These are phyloP conservation scores for Patella caerulea DNA, from an alignment of 2,888 invertebrate genomes.

Conservation along the genomic window DNA sequence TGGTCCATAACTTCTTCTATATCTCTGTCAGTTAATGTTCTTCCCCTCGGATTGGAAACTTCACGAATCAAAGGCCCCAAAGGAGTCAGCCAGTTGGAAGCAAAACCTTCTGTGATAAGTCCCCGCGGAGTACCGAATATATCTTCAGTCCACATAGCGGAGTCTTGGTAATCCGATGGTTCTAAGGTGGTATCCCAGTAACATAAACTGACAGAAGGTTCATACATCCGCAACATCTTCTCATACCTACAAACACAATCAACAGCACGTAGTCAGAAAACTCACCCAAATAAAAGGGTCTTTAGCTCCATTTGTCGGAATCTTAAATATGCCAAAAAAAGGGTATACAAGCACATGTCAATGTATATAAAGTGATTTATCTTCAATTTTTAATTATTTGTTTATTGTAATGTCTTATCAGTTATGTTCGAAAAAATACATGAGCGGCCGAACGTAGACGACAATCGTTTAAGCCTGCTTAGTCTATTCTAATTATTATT, in stretches of 20 bases:
- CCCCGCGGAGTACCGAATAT: constrained; percentile 57
- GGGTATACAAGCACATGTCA: too few species aligned
- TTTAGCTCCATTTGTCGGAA: too few species aligned
- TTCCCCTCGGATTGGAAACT: constrained; percentile 28
- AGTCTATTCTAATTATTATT: too few species aligned
- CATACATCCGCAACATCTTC: constrained; percentile 55
- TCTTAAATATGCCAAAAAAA: too few species aligned
- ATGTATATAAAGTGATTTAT: too few species aligned
- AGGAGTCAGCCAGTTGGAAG: constrained; percentile 45
- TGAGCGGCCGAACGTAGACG: too few species aligned
- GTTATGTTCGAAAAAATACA: too few species aligned
- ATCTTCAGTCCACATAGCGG: constrained; percentile 49
- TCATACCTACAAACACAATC: constrained; percentile 43
- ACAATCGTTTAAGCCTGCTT: too few species aligned
- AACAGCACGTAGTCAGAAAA: too few species aligned
- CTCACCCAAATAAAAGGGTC: too few species aligned
- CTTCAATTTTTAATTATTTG: too few species aligned
- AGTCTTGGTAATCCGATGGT: constrained; percentile 40
- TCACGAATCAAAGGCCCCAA: constrained; percentile 31
- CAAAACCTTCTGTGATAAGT: constrained; percentile 46
- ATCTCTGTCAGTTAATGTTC: constrained; percentile 44
- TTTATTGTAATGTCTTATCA: too few species aligned
- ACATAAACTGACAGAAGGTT: constrained; percentile 47
- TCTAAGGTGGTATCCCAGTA: constrained; percentile 63
- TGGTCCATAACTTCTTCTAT: constrained; percentile 39